Evolutionary conservation across 2,113 vertebrate genomes (phyloP), one percentile per base, ranked within the genome.

Genomic region (Elephas maximus): DNA sequence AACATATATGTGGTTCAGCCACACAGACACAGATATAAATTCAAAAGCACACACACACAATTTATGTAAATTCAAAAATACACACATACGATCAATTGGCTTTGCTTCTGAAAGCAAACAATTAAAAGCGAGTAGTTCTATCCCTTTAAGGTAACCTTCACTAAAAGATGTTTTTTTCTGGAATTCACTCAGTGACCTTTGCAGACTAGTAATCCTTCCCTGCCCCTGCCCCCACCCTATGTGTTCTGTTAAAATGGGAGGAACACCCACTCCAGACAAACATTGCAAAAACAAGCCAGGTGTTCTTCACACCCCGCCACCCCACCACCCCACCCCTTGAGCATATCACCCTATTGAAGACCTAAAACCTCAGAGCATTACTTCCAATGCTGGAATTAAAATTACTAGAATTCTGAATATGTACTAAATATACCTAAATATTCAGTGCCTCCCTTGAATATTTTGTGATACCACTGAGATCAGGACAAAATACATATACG

Each of bases 221-320:
- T 20, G 1, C 5, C 7, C 5, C 0, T 1, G 4, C 0, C 4
- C 26, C 28, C 8, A 57, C 51, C 21, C 63, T 12, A 4, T 14
- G 4, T 69, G 33, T 62, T 76, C 26, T 26, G n/a, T 73, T 78
- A 78, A 51, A 45, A 4, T 51, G 37, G 78, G 18, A 80, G 60
- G 21, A 74, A 76, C 60, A 62, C 11, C 76, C 48, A 91, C 33
- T 12, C 1, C 20, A 21, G 20, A 76, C 28, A 37, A 67, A 63
- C 2, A 33, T 37, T 26, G 14, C 8, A 41, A 44, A 88, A 89
- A 33, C 20, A 63, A 80, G 37, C 3, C 44, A 76, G n/a, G 9
- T 8, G 1, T 26, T 67, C 17, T 76, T 0, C 7, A 71, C 17
- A 48, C 28, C 33, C 11, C 12, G 8, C 41, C 18, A 1, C 17